phyloP scores from a whole-genome alignment of 2,888 invertebrate species.

The Phyto melanocephala region DNA sequence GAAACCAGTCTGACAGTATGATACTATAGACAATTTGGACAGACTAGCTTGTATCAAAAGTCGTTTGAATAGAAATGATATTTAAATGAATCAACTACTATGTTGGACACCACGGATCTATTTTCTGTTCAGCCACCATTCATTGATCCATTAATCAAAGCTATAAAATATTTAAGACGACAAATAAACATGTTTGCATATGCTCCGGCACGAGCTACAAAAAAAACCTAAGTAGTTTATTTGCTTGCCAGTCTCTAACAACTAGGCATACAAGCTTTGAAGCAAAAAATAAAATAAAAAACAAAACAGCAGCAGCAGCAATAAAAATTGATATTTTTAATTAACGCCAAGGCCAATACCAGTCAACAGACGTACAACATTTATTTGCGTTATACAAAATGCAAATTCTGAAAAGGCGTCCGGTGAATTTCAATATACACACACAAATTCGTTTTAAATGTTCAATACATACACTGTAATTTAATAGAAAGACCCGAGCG shows the following conservation, averaged over 20 bases:
- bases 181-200: constrained; percentile 19
- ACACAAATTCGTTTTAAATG: constrained; percentile 18
- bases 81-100: constrained; percentile 8
- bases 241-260: neutral
- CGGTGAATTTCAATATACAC: constrained; percentile 61
- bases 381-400: constrained; percentile 61
- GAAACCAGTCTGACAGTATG: constrained; percentile 18
- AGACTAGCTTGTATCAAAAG: constrained; percentile 11
- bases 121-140: constrained; percentile 14
- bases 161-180: constrained; percentile 33
- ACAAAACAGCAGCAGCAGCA: constrained; percentile 32
- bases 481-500: neutral
- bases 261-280: constrained; percentile 49
- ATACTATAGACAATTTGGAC: neutral
- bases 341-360: constrained; percentile 65
- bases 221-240: constrained; percentile 24
- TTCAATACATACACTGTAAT: constrained; percentile 1
- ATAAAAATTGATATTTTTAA: constrained; percentile 63
- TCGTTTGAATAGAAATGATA: neutral
- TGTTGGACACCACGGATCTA: constrained; percentile 5
- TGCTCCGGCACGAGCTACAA: constrained; percentile 58
- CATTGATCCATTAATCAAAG: constrained; percentile 54
- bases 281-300: neutral
- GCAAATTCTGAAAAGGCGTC: constrained; percentile 60
- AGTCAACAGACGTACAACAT: constrained; percentile 42